Percentiles rank a stretch among this genome's conserved stretches.
Evolutionary conservation across 2,888 invertebrate species (phyloP).

Genomic region (Aspidiotus rigidus): DNA sequence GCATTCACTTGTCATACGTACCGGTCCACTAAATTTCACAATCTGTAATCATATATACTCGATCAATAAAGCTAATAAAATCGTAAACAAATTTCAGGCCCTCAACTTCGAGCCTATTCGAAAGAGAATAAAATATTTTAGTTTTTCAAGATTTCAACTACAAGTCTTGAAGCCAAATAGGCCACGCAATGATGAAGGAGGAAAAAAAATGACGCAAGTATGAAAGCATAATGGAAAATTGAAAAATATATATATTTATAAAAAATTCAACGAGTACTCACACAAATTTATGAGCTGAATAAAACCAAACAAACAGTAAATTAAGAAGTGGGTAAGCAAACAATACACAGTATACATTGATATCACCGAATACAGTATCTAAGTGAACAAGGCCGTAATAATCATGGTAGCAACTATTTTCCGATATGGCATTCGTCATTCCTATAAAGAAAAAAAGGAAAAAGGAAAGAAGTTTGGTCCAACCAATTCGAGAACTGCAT

Average conservation of each 20-base stretch:
- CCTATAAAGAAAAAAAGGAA: conserved; percentile 27
- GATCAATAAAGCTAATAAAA: conserved; percentile 1
- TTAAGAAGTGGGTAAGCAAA: conserved; percentile 31
- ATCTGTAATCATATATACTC: conserved; percentile 21
- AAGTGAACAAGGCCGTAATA: conserved; percentile 25
- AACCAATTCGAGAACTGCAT: too few relatives aligned
- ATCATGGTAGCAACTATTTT: conserved; percentile 12
- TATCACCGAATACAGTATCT: conserved; percentile 26
- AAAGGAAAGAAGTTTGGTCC: too few relatives aligned
- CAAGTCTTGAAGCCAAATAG: too few relatives aligned
- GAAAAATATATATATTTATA: conserved; percentile 14
- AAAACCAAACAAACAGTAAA: conserved; percentile 31
- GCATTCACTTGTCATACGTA: conserved; percentile 34
- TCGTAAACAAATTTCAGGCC: not conserved
- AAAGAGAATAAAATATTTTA: too few relatives aligned
- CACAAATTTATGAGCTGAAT: conserved; percentile 30
- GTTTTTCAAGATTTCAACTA: too few relatives aligned
- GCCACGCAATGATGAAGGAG: not conserved
- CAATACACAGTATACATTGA: conserved; percentile 19
- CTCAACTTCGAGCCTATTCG: too few relatives aligned
- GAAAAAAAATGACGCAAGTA: conserved; percentile 13
- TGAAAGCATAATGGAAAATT: conserved; percentile 8
- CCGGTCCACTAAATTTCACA: conserved; percentile 28
- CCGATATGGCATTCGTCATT: conserved; percentile 23
- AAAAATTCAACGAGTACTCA: conserved; percentile 27